A percentile compares a stretch with the other conserved stretches of the same genome.
Conservation (phyloP, 2,113 vertebrate species). For the Nettapus auritus region DNA sequence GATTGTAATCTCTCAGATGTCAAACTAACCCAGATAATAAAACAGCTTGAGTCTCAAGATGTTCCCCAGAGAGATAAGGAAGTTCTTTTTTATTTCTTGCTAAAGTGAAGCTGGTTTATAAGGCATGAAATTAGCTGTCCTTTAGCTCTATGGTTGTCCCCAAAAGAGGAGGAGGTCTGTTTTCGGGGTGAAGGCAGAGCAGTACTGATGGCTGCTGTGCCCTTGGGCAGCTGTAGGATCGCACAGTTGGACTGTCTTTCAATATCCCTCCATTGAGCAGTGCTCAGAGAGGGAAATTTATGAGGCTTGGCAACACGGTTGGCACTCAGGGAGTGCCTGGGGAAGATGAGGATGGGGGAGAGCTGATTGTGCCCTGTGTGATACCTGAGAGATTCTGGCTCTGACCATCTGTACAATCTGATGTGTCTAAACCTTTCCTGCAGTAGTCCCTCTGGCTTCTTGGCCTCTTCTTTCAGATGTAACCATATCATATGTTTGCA, state of each 20-base stretch:
- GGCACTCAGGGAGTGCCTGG: not conserved
- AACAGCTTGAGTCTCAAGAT: not conserved
- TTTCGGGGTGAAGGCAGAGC: not conserved
- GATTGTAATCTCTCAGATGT: slow-evolving; percentile 36
- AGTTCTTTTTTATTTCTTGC: not conserved
- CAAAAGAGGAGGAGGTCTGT: not conserved
- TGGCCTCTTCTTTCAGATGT: not conserved
- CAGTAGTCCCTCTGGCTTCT: not conserved
- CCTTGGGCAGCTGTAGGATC: slow-evolving; percentile 13
- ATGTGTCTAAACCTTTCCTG: not conserved
- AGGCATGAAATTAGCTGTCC: not conserved
- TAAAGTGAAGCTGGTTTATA: not conserved
- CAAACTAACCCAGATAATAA: slow-evolving; percentile 50
- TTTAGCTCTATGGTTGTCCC: not conserved
- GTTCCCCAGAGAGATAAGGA: slow-evolving; percentile 11
- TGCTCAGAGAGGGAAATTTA: slow-evolving; percentile 2
- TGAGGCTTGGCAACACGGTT: slow-evolving; percentile 42
- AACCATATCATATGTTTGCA: rapidly evolving
- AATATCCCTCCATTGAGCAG: rapidly evolving
- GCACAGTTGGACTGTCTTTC: rapidly evolving
- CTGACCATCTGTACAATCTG: slow-evolving; percentile 43
- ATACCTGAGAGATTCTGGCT: slow-evolving; percentile 36
- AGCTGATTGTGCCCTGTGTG: slow-evolving; percentile 33
- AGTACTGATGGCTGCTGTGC: not conserved
- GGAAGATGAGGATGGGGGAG: not conserved